Conservation (phyloP, 2,888 invertebrate species). For the Bedellia somnulentella region DNA sequence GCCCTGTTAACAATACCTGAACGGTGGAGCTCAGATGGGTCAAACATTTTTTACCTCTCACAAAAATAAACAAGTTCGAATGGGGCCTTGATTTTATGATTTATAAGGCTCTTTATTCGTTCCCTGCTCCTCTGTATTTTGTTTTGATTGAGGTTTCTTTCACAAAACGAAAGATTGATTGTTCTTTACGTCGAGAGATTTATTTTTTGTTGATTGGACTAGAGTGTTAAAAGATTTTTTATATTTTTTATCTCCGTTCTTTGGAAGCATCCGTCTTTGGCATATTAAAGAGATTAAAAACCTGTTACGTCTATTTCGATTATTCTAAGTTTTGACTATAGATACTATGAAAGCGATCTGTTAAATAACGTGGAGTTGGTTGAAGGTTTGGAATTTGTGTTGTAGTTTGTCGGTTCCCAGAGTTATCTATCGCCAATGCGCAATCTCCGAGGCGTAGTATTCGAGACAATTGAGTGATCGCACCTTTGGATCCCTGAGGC, state of each 20-base stretch:
- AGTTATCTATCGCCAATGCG: constrained; percentile 4
- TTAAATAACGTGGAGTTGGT: no score
- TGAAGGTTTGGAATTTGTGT: constrained; percentile 6
- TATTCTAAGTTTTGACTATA: no score
- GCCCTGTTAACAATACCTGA: constrained; percentile 28
- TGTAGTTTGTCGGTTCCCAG: constrained; percentile 20
- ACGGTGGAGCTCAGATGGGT: constrained; percentile 29
- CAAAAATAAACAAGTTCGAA: constrained; percentile 49
- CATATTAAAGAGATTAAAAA: no score
- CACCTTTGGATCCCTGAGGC: constrained; percentile 19
- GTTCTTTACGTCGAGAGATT: constrained; percentile 47
- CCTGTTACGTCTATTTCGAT: no score
- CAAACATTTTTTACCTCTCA: constrained; percentile 30
- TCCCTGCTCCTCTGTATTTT: constrained; percentile 46
- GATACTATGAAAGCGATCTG: no score
- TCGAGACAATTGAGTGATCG: constrained; percentile 35
- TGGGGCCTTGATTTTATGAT: constrained; percentile 57
- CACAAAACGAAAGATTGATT: constrained; percentile 52
- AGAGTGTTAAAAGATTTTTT: constrained; percentile 49
- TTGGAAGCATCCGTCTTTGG: no score
- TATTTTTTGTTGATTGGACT: constrained; percentile 43
- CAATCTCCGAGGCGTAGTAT: constrained; percentile 14
- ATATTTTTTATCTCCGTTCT: constrained; percentile 19
- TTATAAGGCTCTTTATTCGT: constrained; percentile 53
- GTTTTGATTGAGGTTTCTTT: constrained; percentile 58